Conservation (phyloP, 1,140 invertebrate genomes). For the Spodoptera frugiperda region DNA sequence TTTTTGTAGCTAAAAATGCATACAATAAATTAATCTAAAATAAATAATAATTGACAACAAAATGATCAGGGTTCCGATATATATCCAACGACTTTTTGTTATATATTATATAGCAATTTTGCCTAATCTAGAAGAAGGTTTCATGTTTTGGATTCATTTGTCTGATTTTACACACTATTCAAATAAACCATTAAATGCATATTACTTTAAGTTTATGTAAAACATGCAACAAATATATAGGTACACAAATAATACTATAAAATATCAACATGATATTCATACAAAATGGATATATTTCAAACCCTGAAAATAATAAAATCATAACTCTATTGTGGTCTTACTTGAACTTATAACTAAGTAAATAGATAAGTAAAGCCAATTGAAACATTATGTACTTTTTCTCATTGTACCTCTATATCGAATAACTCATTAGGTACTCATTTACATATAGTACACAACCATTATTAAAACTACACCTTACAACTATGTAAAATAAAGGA, state of each 20-base stretch:
- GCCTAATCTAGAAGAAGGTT: too few species aligned
- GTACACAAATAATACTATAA: too few species aligned
- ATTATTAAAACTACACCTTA: slow-evolving; percentile 36
- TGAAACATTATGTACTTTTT: slow-evolving; percentile 15
- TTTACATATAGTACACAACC: slow-evolving; percentile 36
- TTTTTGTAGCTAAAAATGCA: slow-evolving; percentile 10
- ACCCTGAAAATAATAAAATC: slow-evolving; percentile 44
- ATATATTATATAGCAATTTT: too few species aligned
- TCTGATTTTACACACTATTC: too few species aligned
- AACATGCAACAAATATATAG: too few species aligned
- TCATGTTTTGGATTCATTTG: too few species aligned
- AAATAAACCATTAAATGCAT: too few species aligned
- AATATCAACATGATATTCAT: too few species aligned
- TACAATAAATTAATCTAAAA: slow-evolving; percentile 39
- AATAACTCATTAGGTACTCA: slow-evolving; percentile 21
- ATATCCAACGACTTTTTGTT: too few species aligned
- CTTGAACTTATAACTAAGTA: slow-evolving; percentile 31
- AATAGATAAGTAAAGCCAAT: slow-evolving; percentile 42
- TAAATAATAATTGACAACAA: slow-evolving; percentile 50
- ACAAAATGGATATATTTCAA: too few species aligned
- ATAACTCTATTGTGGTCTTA: slow-evolving; percentile 6
- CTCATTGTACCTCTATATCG: background rate
- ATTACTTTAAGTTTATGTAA: too few species aligned
- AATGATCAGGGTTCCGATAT: too few species aligned
- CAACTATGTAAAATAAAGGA: slow-evolving; percentile 27